A percentile compares a stretch with the other conserved stretches of the same genome.
These are phyloP conservation scores for Otolemur garnettii DNA, from an alignment of 2,113 vertebrate species.

Conservation along the genomic window DNA sequence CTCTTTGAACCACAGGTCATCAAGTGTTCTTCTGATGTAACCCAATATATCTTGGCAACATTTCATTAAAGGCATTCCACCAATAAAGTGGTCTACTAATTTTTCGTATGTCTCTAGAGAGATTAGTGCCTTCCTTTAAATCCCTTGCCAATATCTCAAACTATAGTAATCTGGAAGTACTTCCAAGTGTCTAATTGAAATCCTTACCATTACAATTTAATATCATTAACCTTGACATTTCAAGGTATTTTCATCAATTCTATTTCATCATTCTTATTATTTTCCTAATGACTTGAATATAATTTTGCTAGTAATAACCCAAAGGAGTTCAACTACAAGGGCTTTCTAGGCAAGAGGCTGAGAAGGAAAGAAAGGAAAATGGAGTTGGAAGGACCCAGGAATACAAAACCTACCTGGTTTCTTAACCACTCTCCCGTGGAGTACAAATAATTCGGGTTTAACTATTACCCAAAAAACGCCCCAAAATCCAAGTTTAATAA, in stretches of 20 bases:
- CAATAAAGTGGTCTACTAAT: not conserved
- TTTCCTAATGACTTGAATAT: constrained; percentile 35
- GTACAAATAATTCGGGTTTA: not conserved
- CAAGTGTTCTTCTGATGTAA: constrained; percentile 32
- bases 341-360: not conserved
- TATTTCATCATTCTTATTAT: constrained; percentile 54
- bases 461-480: not conserved
- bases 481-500: not conserved
- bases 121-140: constrained; percentile 1
- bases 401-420: not conserved
- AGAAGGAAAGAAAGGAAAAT: not conserved
- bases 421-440: not conserved
- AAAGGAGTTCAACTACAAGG: not conserved
- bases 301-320: constrained; percentile 46
- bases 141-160: constrained; percentile 31
- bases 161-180: constrained; percentile 32
- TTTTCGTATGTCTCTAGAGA: not conserved
- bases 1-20: not conserved
- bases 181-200: constrained; percentile 46
- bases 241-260: constrained; percentile 25
- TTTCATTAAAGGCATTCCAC: not conserved
- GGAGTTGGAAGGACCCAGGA: not conserved
- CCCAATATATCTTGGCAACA: not conserved
- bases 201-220: constrained; percentile 28
- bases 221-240: constrained; percentile 52